Percentiles rank a stretch among this genome's conserved stretches.
Conservation (phyloP, 2,113 vertebrate genomes). For the Limanda limanda region DNA sequence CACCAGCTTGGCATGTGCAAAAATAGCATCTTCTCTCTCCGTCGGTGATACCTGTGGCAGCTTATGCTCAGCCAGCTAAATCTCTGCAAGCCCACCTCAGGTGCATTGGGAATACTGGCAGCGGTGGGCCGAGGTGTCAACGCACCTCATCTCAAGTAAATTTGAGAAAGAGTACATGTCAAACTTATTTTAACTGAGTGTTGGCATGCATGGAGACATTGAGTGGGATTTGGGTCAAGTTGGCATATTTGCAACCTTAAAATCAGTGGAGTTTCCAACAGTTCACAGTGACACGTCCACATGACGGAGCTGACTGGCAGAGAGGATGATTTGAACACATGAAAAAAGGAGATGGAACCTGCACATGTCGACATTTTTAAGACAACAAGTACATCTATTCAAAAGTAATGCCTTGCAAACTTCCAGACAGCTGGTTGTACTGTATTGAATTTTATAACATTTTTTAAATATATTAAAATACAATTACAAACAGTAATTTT, state of each 20-base stretch:
- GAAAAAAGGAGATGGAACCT: conserved; percentile 1
- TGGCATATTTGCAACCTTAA: conserved; percentile 10
- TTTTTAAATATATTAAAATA: no score
- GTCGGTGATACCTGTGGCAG: conserved; percentile 49
- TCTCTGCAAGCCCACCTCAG: conserved; percentile 41
- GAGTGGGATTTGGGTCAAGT: conserved; percentile 15
- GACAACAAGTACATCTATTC: neutral
- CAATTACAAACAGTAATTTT: no score
- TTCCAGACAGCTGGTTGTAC: neutral
- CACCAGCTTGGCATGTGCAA: conserved; percentile 40
- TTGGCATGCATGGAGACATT: conserved; percentile 21
- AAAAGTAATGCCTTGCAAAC: no score
- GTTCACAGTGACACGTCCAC: neutral
- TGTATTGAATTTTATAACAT: neutral
- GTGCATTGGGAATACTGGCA: conserved; percentile 38
- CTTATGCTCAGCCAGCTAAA: conserved; percentile 39
- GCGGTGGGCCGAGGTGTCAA: conserved; percentile 47
- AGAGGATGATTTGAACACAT: neutral
- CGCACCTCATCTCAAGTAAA: conserved; percentile 38
- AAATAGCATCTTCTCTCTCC: conserved; percentile 46
- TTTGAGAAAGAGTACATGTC: conserved; percentile 26
- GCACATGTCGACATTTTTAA: conserved; percentile 9
- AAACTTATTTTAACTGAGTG: conserved; percentile 40
- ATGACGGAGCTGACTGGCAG: neutral
- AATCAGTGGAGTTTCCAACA: conserved; percentile 7